Evolutionary conservation across 2,797 vertebrate genomes (phyloP).

Genomic region (Bovichtus diacanthus): DNA sequence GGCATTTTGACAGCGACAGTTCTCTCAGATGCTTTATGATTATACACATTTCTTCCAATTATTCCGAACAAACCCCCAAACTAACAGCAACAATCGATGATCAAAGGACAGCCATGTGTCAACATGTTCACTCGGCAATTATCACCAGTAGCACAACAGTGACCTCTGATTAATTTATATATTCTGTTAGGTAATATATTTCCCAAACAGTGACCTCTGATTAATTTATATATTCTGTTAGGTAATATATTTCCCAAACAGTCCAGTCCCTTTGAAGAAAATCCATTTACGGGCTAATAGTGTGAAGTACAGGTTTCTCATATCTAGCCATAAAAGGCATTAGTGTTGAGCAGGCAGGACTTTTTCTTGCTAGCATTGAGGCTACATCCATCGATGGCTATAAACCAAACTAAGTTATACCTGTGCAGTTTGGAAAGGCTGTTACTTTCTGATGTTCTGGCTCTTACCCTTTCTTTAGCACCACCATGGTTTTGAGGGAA

Average conservation of each 20-base stretch:
- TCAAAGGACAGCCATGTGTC: slow-evolving; percentile 19
- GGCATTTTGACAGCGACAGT: slow-evolving; percentile 29
- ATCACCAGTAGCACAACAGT: slow-evolving; percentile 8
- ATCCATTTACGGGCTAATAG: slow-evolving; percentile 9
- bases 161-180: slow-evolving; percentile 22
- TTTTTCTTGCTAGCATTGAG: background rate
- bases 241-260: slow-evolving; percentile 18
- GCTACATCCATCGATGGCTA: background rate
- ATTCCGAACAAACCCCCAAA: slow-evolving; percentile 44
- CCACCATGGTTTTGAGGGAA: background rate
- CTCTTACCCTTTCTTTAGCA: background rate
- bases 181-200: no score
- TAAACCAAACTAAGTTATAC: background rate
- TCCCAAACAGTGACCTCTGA: slow-evolving; percentile 4
- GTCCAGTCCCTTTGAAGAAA: slow-evolving; percentile 18
- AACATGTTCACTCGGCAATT: slow-evolving; percentile 39
- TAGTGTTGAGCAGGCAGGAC: background rate
- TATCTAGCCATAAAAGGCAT: background rate
- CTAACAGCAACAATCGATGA: slow-evolving; percentile 14
- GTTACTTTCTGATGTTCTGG: background rate
- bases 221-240: slow-evolving; percentile 15
- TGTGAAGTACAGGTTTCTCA: slow-evolving; percentile 22
- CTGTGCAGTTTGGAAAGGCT: background rate
- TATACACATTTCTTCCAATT: slow-evolving; percentile 38
- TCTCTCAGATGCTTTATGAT: slow-evolving; percentile 11